Evolutionary conservation across 2,797 vertebrate genomes (phyloP).

Genomic region (Hemitrygon akajei): DNA sequence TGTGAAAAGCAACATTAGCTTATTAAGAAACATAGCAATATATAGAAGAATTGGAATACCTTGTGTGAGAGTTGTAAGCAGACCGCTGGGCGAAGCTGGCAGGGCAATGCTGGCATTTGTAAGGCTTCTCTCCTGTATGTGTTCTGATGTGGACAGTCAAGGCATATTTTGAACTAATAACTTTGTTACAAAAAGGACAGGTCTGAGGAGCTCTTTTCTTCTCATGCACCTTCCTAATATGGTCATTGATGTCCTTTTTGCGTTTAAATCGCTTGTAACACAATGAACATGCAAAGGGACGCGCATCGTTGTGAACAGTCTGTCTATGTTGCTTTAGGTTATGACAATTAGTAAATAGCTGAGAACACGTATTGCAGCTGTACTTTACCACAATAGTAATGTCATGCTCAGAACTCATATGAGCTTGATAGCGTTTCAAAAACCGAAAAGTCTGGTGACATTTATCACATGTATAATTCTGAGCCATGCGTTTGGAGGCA

Average conservation of each 20-base stretch:
- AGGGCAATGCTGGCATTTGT: slow-evolving; percentile 42
- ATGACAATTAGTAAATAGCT: slow-evolving; percentile 43
- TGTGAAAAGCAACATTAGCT: neutral
- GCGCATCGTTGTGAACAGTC: neutral
- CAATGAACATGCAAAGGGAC: slow-evolving; percentile 40
- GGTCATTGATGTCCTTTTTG: slow-evolving; percentile 40
- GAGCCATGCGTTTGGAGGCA: neutral
- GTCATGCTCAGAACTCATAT: slow-evolving; percentile 40
- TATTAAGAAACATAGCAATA: neutral
- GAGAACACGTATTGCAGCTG: slow-evolving; percentile 42
- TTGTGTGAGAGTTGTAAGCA: slow-evolving; percentile 48
- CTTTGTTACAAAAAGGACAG: slow-evolving; percentile 47
- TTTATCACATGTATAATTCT: neutral
- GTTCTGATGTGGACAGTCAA: slow-evolving; percentile 44
- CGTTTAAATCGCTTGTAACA: slow-evolving; percentile 45
- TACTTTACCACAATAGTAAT: slow-evolving; percentile 38
- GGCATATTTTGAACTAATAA: slow-evolving; percentile 46
- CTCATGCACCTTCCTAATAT: slow-evolving; percentile 36
- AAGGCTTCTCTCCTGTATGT: slow-evolving; percentile 44
- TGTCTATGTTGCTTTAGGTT: slow-evolving; percentile 44
- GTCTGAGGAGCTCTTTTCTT: slow-evolving; percentile 36
- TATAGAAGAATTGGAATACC: slow-evolving; percentile 43
- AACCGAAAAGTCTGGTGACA: slow-evolving; percentile 37
- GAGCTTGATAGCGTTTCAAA: slow-evolving; percentile 38
- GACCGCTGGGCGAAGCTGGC: slow-evolving; percentile 51